Conservation (phyloP, 2,797 vertebrate genomes). For the Pelodytes ibericus region DNA sequence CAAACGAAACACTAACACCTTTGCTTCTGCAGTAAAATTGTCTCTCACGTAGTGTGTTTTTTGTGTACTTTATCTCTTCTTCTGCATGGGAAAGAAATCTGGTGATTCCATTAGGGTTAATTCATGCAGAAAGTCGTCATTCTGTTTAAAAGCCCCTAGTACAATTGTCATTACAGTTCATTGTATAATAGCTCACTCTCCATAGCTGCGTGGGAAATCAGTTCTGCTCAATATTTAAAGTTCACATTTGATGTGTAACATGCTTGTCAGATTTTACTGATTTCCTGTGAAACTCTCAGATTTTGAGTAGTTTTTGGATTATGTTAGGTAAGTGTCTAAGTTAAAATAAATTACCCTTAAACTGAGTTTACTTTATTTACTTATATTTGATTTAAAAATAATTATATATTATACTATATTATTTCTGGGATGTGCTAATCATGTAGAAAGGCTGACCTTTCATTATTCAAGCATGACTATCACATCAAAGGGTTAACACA, state of each 20-base stretch:
- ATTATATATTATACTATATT: no score
- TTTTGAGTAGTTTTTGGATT: neutral
- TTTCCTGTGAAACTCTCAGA: neutral
- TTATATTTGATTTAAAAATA: no score
- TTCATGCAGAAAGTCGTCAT: slow-evolving; percentile 20
- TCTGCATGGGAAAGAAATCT: slow-evolving; percentile 1
- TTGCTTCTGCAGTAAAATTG: neutral
- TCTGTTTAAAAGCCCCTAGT: slow-evolving; percentile 12
- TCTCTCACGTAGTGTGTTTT: neutral
- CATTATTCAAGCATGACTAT: no score
- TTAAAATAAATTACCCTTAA: no score
- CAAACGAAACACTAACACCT: neutral
- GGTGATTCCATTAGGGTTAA: slow-evolving; percentile 10
- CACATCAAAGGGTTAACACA: no score
- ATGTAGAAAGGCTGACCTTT: no score
- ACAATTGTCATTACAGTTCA: slow-evolving; percentile 24
- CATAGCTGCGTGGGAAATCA: slow-evolving; percentile 13
- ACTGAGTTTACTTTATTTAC: no score
- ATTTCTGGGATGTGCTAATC: no score
- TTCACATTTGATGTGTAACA: neutral
- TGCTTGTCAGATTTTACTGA: neutral
- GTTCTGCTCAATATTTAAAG: slow-evolving; percentile 4
- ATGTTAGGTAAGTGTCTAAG: neutral
- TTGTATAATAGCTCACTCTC: slow-evolving; percentile 17
- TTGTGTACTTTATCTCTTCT: neutral